Evolutionary conservation across 2,888 invertebrate genomes (phyloP), one percentile per base, ranked within the genome.

Genomic region (Galerucella calmariensis): DNA sequence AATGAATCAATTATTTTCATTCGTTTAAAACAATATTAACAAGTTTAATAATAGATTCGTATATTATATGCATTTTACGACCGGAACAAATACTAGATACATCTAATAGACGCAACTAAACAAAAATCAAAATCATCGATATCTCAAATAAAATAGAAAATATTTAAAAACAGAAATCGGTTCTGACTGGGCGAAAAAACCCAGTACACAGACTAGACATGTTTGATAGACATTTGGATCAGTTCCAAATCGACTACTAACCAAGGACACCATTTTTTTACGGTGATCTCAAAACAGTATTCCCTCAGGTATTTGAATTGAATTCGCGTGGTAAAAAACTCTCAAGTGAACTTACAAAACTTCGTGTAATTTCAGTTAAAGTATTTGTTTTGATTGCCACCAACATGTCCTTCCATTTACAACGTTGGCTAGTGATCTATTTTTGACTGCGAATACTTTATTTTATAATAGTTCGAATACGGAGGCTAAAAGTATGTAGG

Each of bases 211-310:
- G 79, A 75, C 80, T 81, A 81, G 81, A 81, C 81, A 79, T 79
- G 77, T 79, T 78, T 77, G 79, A 80, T 78, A 81, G 81, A 81
- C 81, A 75, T 77, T 79, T 81, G 81, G 81, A 75, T 56, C 41
- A 24, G 20, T 46, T 73, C 81, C 81, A 81, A 77, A 27, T 46
- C 46, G 27, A 53, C 41, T 53, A 48, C 20, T 24, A 51, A 67
- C 51, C 65, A 67, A 69, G 63, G 67, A 75, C 71, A 46, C 51
- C 16, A 48, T 48, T 67, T 72, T 73, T 73, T 63, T n/a, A 56
- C 51, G n/a, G 48, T 48, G 27, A 58, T 48, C 56, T 72, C 69
- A 59, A 53, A 56, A 48, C 58, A 74, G 44, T 61, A 53, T 70
- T 67, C 53, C 65, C 65, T 16, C 63, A 70, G 56, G 56, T 69